Evolutionary conservation across 2,113 vertebrate species (phyloP).

Genomic region (Sminthopsis crassicaudata): DNA sequence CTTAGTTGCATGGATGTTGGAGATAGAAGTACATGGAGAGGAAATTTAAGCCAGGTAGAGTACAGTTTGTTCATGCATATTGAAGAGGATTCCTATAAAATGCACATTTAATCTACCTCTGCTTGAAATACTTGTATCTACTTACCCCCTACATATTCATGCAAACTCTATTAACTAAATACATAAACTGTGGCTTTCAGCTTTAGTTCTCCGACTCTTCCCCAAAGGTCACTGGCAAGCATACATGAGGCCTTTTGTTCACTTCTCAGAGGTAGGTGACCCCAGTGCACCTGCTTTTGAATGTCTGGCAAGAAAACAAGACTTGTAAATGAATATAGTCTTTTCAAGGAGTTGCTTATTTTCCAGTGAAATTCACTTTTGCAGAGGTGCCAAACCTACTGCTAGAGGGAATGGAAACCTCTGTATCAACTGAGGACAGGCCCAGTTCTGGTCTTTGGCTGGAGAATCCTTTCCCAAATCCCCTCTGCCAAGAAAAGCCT

Average conservation of each 20-base stretch:
- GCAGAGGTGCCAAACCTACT: constrained; percentile 61
- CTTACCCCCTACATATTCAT: constrained; percentile 68
- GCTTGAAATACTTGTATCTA: constrained; percentile 63
- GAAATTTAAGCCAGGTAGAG: constrained; percentile 51
- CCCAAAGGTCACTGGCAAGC: constrained; percentile 73
- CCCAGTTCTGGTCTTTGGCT: constrained; percentile 3
- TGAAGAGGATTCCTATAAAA: constrained; percentile 4
- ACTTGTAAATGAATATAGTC: constrained; percentile 64
- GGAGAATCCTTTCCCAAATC: neutral
- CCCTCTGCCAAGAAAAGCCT: neutral
- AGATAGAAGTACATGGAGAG: constrained; percentile 30
- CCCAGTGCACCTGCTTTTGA: constrained; percentile 74
- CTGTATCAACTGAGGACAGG: constrained; percentile 45
- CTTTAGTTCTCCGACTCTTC: constrained; percentile 56
- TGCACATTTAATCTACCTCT: constrained; percentile 59
- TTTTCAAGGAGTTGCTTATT: constrained; percentile 75
- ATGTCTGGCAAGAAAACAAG: constrained; percentile 67
- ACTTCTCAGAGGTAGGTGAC: constrained; percentile 67
- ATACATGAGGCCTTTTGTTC: constrained; percentile 69
- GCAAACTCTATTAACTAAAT: constrained; percentile 57
- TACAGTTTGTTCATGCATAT: constrained; percentile 39
- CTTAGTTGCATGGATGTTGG: constrained; percentile 27
- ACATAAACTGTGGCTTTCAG: constrained; percentile 64
- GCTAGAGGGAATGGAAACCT: constrained; percentile 46
- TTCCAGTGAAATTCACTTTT: constrained; percentile 73